Evolutionary conservation across 2,113 vertebrate species (phyloP), one percentile per base, ranked within the genome.

Genomic region (Rana temporaria): DNA sequence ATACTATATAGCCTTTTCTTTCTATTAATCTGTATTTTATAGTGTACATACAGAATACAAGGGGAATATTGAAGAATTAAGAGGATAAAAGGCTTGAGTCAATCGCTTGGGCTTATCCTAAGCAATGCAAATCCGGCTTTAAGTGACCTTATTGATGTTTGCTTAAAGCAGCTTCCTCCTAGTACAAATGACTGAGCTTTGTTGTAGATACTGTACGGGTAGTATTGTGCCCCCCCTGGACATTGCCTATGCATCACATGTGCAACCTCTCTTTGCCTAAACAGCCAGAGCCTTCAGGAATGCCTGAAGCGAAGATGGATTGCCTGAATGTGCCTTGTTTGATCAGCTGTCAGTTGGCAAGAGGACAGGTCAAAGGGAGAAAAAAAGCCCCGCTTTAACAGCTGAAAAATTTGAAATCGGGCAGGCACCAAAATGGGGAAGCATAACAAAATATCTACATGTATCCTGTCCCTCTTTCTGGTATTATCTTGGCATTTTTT

Each of bases 121-220:
- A 84, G 72, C 84, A 86, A 88, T 89, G 80, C 87, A 88, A 85
- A 87, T 86, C 85, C 60, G 68, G 42, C 78, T 88, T 85, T 87
- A 86, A 88, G 86, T 89, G 86, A 88, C 88, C 87, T 90, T 86
- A 86, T 85, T 87, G 85, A 89, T 87, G 86, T 90, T 88, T 92
- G 76, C 87, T 88, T 85, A 85, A 89, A 90, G 74, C 83, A 55
- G 56, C 70, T 87, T 84, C 72, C 59, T 84, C 78, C 84, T 53
- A 84, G 82, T 89, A 88, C 84, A 88, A 86, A 87, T 87, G 85
- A 71, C 72, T 79, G 85, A 74, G 90, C 85, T 90, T 90, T 89
- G 85, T 89, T 87, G 87, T 85, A 85, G 69, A 84, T 79, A 55
- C 82, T 85, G 78, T 86, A 73, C 85, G 84, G 88, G 84, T 86